These are phyloP conservation scores for Sus cebifrons DNA, from an alignment of 2,797 vertebrate genomes.

Conservation along the genomic window DNA sequence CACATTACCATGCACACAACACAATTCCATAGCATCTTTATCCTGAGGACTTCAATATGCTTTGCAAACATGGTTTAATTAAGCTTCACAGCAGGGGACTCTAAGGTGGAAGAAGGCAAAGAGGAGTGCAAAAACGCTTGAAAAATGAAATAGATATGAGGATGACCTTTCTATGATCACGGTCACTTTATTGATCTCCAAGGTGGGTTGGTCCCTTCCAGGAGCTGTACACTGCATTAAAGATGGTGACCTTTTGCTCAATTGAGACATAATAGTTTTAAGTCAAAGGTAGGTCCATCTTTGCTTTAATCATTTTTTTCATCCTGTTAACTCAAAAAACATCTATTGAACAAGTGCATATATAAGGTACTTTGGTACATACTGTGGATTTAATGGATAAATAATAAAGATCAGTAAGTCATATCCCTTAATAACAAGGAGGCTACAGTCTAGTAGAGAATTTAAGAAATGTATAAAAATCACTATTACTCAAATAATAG, in stretches of 20 bases:
- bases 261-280: not conserved
- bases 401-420: slow-evolving; percentile 12
- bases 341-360: not conserved
- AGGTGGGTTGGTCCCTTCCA: not conserved
- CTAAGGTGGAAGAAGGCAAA: not conserved
- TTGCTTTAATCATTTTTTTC: slow-evolving; percentile 21
- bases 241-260: not conserved
- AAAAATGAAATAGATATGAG: not conserved
- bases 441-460: not conserved
- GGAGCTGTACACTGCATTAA: not conserved
- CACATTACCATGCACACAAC: not conserved
- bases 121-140: not conserved
- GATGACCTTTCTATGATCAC: not conserved
- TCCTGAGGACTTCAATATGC: slow-evolving; percentile 36
- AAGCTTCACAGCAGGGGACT: slow-evolving; percentile 20
- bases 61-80: slow-evolving; percentile 70
- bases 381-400: slow-evolving; percentile 27
- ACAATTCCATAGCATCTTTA: not conserved
- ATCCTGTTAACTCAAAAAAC: slow-evolving; percentile 52
- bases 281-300: not conserved
- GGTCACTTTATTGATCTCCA: not conserved
- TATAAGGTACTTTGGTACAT: not conserved
- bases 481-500: not conserved
- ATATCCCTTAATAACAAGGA: not conserved
- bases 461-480: slow-evolving; percentile 12